These are phyloP conservation scores for Entomobrya multifasciata DNA, from an alignment of 2,888 invertebrate genomes.

Conservation along the genomic window DNA sequence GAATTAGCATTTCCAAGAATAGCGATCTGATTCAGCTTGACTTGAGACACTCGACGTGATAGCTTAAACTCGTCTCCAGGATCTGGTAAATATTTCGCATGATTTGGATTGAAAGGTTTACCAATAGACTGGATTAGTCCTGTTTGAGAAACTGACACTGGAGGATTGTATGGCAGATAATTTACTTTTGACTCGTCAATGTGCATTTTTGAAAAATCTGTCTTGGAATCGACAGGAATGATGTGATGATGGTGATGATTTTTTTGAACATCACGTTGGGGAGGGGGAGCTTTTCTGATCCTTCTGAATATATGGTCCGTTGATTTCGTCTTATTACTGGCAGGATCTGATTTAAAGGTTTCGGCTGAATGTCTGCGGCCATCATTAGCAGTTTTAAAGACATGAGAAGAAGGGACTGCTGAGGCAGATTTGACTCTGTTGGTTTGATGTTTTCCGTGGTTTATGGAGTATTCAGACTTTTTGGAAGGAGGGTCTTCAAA, in stretches of 20 bases:
- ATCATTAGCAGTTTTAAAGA: too few relatives aligned
- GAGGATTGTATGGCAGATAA: conserved; percentile 43
- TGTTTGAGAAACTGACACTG: conserved; percentile 42
- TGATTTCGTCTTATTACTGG: too few relatives aligned
- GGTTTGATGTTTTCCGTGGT: too few relatives aligned
- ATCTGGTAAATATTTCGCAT: conserved; percentile 35
- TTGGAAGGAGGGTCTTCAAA: neutral
- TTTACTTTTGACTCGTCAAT: conserved; percentile 51
- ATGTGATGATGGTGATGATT: conserved; percentile 43
- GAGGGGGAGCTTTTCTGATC: neutral
- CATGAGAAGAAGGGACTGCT: too few relatives aligned
- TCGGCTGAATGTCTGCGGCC: too few relatives aligned
- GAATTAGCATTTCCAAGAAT: conserved; percentile 30
- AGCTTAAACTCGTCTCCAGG: conserved; percentile 55
- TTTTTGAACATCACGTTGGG: neutral
- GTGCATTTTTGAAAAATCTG: conserved; percentile 31
- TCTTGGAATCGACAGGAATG: conserved; percentile 33
- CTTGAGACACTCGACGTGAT: conserved; percentile 47
- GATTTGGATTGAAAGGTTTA: conserved; percentile 41
- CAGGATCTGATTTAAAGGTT: too few relatives aligned
- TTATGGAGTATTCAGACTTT: too few relatives aligned
- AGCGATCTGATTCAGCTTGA: conserved; percentile 30
- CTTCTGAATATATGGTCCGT: too few relatives aligned
- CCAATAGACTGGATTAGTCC: conserved; percentile 60
- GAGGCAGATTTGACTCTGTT: too few relatives aligned